Base-by-base conservation (phyloP, 92 coral and sea anemone species). In the Epizoanthus scotinus region DNA sequence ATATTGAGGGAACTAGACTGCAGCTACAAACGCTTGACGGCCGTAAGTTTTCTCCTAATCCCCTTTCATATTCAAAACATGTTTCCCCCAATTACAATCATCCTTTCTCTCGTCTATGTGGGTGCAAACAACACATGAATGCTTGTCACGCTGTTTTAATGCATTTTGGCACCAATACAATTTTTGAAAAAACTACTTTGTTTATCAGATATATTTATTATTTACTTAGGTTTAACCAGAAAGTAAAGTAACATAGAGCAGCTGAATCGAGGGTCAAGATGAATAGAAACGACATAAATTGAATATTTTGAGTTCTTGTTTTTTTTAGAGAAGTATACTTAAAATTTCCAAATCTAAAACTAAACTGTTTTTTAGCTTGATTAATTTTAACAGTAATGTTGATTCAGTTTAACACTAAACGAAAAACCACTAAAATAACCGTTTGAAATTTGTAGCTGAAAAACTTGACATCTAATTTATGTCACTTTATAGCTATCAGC, bases 151-250 rank as follows among this genome's bases (percentile, higher is more conserved):
- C 14, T 5, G 69, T 38, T 27, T 27, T 2, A 7, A 12, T 28
- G 15, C 47, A 64, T 64, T 64, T 13, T 64, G 22, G 28, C 27
- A 29, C 52, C 19, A 64, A 64, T 64, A 20, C 24, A 13, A 64
- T 12, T 64, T 63, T 27, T 29, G 40, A 10, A 64, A 14, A 13
- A n/a, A 64, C 28, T 28, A 29, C 21, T 27, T n/a, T 5, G 69
- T 64, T 64, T n/a, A 28, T 29, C 28, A 64, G 36, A 64, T 64
- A 27, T 64, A 29, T 64, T 64, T 64, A 29, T 44, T 64, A 29
- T 64, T 64, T 64, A 29, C 69, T 64, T 64, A 64, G 47, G 8
- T 29, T 38, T 29, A 17, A 12, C 44, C 42, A 38, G 26, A n/a
- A 64, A 64, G 17, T 34, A 63, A 34, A 28, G 28, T n/a, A 64